A percentile compares a stretch with the other conserved stretches of the same genome.
Conservation (phyloP, 2,797 vertebrate species). For the Pseudocheirus occidentalis region DNA sequence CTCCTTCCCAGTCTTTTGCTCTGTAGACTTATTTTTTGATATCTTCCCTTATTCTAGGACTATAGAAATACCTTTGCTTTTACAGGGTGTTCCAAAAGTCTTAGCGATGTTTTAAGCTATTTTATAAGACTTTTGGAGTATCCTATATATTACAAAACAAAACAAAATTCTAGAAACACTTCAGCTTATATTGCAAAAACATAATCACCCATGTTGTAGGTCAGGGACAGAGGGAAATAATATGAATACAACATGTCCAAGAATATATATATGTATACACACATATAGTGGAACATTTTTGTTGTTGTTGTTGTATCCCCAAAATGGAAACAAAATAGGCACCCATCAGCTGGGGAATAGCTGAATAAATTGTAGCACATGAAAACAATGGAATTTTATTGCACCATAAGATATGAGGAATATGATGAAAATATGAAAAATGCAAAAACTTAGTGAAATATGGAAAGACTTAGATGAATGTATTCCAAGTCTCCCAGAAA, state of each 20-base stretch:
- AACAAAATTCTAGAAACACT: neutral
- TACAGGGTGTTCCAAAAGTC: neutral
- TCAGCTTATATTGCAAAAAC: neutral
- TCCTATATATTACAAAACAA: neutral
- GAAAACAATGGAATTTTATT: neutral
- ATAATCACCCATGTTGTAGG: neutral
- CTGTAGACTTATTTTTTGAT: neutral
- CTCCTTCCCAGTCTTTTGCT: neutral
- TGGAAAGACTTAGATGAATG: neutral
- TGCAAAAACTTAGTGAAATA: neutral
- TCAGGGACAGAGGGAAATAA: neutral
- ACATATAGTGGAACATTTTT: neutral
- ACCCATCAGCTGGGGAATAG: neutral
- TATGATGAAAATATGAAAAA: neutral
- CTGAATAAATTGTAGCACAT: neutral
- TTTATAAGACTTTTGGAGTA: neutral
- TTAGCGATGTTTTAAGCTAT: neutral
- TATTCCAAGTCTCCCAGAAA: neutral
- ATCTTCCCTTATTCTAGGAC: neutral
- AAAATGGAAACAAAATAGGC: no score
- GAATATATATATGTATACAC: neutral
- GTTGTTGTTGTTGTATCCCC: neutral
- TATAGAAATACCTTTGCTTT: neutral
- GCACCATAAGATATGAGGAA: neutral
- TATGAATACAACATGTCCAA: neutral